These are phyloP conservation scores for Lagocephalus sceleratus DNA, from an alignment of 2,797 vertebrate genomes.

Conservation along the genomic window DNA sequence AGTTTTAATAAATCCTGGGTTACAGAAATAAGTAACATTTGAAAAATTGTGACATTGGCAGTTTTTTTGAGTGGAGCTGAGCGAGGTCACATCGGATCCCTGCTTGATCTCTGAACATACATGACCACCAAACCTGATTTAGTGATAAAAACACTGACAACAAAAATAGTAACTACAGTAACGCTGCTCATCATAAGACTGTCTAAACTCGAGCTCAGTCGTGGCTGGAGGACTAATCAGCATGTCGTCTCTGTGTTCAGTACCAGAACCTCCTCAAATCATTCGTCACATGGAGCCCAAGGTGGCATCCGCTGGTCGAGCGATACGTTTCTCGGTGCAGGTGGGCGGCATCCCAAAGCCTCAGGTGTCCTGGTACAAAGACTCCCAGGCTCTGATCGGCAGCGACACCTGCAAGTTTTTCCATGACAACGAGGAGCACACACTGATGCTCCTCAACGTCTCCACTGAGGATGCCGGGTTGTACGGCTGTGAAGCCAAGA, in stretches of 20 bases:
- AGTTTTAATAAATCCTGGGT: too few species aligned
- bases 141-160: too few species aligned
- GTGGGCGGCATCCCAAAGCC: conserved; percentile 88
- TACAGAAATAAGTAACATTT: too few species aligned
- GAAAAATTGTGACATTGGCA: too few species aligned
- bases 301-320: conserved; percentile 85
- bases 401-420: conserved; percentile 93
- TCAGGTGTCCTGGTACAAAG: conserved; percentile 91
- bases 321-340: conserved; percentile 86
- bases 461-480: conserved; percentile 89
- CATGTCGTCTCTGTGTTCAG: conserved; percentile 61
- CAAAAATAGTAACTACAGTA: too few species aligned
- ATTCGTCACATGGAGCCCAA: conserved; percentile 82
- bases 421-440: conserved; percentile 88
- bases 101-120: too few species aligned
- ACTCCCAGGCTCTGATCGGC: conserved; percentile 85
- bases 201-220: too few species aligned
- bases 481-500: conserved; percentile 91
- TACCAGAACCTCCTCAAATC: conserved; percentile 88
- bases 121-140: too few species aligned
- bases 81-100: too few species aligned
- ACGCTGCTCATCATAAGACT: too few species aligned
- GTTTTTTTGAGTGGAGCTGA: too few species aligned
- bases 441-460: conserved; percentile 88
- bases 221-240: not conserved